Percentiles rank a stretch among this genome's conserved stretches.
Conservation (phyloP, 2,113 vertebrate genomes). For the Terrapene triunguis region DNA sequence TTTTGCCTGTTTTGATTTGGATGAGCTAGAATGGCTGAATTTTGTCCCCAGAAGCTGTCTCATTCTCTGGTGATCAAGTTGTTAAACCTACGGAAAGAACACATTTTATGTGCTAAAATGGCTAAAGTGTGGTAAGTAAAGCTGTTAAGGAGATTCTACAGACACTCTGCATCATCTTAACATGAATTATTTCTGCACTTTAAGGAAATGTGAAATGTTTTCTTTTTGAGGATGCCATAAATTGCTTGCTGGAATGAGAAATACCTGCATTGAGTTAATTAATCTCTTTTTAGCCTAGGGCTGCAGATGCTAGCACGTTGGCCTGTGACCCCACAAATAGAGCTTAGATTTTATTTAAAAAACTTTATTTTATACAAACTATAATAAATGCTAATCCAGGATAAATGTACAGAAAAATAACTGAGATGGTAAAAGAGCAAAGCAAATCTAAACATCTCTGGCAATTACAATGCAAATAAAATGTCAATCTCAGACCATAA, state of each 20-base stretch:
- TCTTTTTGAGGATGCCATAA: neutral
- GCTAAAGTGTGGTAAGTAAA: neutral
- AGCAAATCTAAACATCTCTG: neutral
- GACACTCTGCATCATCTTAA: neutral
- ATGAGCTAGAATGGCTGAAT: neutral
- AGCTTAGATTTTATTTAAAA: neutral
- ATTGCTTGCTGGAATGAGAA: neutral
- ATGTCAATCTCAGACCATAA: neutral
- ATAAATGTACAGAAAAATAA: neutral
- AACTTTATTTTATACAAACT: neutral
- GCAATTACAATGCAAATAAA: neutral
- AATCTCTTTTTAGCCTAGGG: neutral
- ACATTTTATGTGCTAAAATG: neutral
- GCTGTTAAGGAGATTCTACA: conserved; percentile 2
- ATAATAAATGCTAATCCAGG: neutral
- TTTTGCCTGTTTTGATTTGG: neutral
- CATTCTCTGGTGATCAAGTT: neutral
- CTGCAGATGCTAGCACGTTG: neutral
- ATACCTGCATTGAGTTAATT: neutral
- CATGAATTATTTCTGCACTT: conserved; percentile 7
- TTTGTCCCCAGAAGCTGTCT: neutral
- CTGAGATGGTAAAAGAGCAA: neutral
- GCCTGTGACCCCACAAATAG: neutral
- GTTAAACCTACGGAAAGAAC: neutral
- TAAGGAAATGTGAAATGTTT: neutral